phyloP scores from a whole-genome alignment of 2,888 invertebrate genomes.

The Metellina segmentata region DNA sequence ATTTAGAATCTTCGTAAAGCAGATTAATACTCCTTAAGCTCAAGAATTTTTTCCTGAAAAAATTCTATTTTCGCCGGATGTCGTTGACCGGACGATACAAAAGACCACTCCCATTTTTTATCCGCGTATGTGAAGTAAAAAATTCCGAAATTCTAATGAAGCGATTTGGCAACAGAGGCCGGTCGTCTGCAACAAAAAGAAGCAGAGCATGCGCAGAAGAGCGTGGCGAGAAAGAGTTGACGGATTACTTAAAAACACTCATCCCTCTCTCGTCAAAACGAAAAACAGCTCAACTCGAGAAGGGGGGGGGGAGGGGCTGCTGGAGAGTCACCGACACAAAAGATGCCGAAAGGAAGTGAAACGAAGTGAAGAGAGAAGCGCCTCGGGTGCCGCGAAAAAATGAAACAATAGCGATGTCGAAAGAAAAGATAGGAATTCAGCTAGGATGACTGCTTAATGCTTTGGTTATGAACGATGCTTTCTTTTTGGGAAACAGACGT shows the following conservation, averaged over 20 bases:
- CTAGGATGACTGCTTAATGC: neutral
- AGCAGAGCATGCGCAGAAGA: constrained; percentile 18
- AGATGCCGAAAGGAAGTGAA: constrained; percentile 56
- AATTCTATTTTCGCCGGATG: neutral
- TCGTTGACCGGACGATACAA: neutral
- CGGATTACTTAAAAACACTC: constrained; percentile 13
- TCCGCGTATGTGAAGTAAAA: neutral
- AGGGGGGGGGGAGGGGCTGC: neutral
- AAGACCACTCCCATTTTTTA: neutral
- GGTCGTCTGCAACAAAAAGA: constrained; percentile 6
- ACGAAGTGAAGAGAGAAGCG: constrained; percentile 26
- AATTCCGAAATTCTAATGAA: constrained; percentile 12
- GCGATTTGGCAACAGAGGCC: neutral
- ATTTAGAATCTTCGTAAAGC: neutral
- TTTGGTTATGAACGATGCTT: neutral
- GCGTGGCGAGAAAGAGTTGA: constrained; percentile 35
- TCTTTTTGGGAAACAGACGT: neutral
- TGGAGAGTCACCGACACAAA: constrained; percentile 46
- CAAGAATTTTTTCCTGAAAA: neutral
- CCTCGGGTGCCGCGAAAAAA: neutral
- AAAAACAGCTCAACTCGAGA: constrained; percentile 3
- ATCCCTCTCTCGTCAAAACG: constrained; percentile 2
- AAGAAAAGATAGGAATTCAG: neutral
- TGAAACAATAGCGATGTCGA: constrained; percentile 6
- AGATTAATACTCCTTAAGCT: neutral